Base-by-base conservation (phyloP, 2,888 invertebrate genomes). In the Pachymerium ferrugineum region DNA sequence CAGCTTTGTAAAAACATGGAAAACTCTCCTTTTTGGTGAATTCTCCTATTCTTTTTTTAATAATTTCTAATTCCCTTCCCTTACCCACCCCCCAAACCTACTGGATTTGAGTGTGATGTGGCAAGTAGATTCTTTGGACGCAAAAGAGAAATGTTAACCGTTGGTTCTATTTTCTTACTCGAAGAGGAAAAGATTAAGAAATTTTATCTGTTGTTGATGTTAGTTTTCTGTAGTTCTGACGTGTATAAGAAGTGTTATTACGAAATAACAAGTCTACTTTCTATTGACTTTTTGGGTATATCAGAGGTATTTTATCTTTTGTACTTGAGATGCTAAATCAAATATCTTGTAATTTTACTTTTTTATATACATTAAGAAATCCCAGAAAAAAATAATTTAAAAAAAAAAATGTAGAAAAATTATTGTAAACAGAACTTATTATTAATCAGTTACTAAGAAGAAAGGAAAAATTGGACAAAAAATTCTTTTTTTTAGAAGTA, bases 301-400 rank as follows among this genome's bases (percentile, higher is more conserved):
- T 71, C 71, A 71, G 71, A 71, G 38, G 71, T 71, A 69, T 71
- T 62, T 71, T 71, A 71, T 71, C 71, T 71, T 71, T 71, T 71
- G 71, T 71, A 71, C 71, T 71, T 71, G 62, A 62, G 62, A 62
- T 62, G 62, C 62, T 62, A 62, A 62, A 62, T 62, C 71, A 71
- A 38, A 71, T 31, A 71, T 35, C 31, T 71, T 71, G 71, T 71
- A 71, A 28, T 38, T 71, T 71, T 71, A 71, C 71, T 71, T 71
- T 71, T 62, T 71, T 71, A 35, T 69, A 69, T 69, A 69, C 30
- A 69, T 69, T 62, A 62, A 62, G 62, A 69, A 69, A 69, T 33
- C 70, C 30, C 70, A 69, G 33, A 69, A 69, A 30, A 69, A 71
- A n/a, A 30, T 33, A 38, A 70, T 31, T 31, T 14, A 33, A 19